Evolutionary conservation across 2,888 invertebrate genomes (phyloP).

Genomic region (Drosophila acutilabella): DNA sequence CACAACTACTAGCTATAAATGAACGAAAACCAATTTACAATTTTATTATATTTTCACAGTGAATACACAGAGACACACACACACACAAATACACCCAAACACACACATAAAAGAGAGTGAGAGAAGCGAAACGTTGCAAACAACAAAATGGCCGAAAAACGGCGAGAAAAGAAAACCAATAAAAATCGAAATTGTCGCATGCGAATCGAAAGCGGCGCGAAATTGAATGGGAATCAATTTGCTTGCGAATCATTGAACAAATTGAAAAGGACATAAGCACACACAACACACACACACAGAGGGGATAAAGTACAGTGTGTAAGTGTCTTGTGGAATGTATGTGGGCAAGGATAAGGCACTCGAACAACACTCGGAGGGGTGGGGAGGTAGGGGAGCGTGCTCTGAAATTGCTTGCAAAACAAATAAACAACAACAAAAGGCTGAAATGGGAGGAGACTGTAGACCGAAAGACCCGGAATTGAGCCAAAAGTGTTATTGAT

Average conservation of each 20-base stretch:
- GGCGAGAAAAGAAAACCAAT: constrained; percentile 67
- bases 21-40: constrained; percentile 78
- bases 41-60: constrained; percentile 77
- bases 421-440: constrained; percentile 77
- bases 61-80: constrained; percentile 26
- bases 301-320: constrained; percentile 32
- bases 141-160: constrained; percentile 57
- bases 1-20: constrained; percentile 66
- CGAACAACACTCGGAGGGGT: background rate
- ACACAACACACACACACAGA: constrained; percentile 44
- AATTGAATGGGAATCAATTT: constrained; percentile 82
- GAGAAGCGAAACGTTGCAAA: constrained; percentile 35
- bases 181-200: constrained; percentile 80
- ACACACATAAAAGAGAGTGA: constrained; percentile 8
- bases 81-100: background rate
- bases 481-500: constrained; percentile 82
- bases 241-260: constrained; percentile 84
- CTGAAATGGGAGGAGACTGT: constrained; percentile 17
- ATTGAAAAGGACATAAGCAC: constrained; percentile 78
- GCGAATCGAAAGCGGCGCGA: constrained; percentile 73
- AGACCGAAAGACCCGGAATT: constrained; percentile 61
- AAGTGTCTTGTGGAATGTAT: constrained; percentile 26
- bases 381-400: constrained; percentile 44
- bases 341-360: constrained; percentile 42
- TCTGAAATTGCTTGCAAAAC: constrained; percentile 77